Base-by-base conservation (phyloP, 2,113 vertebrate species). In the Dermatemys mawii region DNA sequence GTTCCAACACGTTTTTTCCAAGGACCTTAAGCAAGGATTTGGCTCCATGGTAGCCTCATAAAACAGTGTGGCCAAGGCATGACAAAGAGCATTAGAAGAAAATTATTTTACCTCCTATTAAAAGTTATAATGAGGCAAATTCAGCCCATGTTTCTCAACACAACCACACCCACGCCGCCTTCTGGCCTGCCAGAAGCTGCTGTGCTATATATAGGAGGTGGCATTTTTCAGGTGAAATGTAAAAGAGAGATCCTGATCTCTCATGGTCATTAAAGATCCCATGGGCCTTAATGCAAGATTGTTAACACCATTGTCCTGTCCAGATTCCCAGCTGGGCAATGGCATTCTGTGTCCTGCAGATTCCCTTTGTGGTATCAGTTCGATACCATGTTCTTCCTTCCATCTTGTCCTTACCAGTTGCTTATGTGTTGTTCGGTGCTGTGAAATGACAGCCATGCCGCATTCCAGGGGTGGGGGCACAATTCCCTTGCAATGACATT, bases 21-120 rank as follows among this genome's bases (percentile, higher is more conserved):
- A 95, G 93, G 93, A 97, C 49, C 78, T 50, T 78, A 78, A 0
- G 5, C 93, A 90, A 8, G 84, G 49, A 38, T 70, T 95, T 90
- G 89, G 63, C 95, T 96, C 93, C 95, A 91, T 81, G 85, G 73
- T 90, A 92, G 75, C 79, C 46, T 73, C 93, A 84, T 92, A 93
- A 96, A 97, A 97, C 80, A 91, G 96, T 89, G 90, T 86, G 89
- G 92, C 78, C 85, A 78, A 0, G 2, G 84, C 90, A 53, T 63
- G 89, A 87, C 1, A 2, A 90, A 94, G 63, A 91, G 78, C 93
- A 89, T 63, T 90, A 89, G 86, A 94, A 91, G 86, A 80, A 80
- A 87, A 55, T 81, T 53, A 12, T 50, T 96, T 97, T 92, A 94
- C 84, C 60, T 76, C 90, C 88, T 87, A 84, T 63, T 89, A 78